These are phyloP conservation scores for Scolopax mira DNA, from an alignment of 2,113 vertebrate genomes.

Conservation along the genomic window DNA sequence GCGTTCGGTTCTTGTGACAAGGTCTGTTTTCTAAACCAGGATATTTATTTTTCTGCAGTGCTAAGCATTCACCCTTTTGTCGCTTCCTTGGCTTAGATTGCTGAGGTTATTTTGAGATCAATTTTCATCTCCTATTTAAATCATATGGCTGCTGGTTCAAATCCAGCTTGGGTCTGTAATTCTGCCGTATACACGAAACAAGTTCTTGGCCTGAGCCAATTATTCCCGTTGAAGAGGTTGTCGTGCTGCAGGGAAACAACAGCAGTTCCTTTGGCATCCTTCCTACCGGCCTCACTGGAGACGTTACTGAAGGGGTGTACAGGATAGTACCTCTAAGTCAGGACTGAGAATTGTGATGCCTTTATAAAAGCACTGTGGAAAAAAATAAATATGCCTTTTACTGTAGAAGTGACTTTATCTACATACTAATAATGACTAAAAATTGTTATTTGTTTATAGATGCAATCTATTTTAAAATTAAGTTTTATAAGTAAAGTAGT, in stretches of 20 bases:
- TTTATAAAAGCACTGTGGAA: not conserved
- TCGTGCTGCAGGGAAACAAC: not conserved
- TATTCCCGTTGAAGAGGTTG: slow-evolving; percentile 11
- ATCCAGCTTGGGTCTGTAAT: slow-evolving; percentile 33
- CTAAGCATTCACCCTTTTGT: not conserved
- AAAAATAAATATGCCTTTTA: not conserved
- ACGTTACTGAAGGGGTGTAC: not conserved
- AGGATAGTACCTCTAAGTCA: not conserved
- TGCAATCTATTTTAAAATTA: not conserved
- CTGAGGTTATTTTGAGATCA: slow-evolving; percentile 36
- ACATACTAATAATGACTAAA: not conserved
- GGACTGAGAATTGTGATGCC: not conserved
- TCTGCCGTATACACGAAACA: not conserved
- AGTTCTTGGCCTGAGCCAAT: not conserved
- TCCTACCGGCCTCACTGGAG: not conserved
- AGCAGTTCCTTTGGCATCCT: not conserved
- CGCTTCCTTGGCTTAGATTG: not conserved
- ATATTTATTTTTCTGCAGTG: slow-evolving; percentile 28
- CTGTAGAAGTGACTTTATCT: not conserved
- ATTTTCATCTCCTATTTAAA: slow-evolving; percentile 41
- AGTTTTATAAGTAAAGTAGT: not conserved
- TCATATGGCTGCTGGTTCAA: slow-evolving; percentile 16
- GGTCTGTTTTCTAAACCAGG: not conserved
- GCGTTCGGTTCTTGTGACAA: not conserved
- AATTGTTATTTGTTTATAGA: not conserved